Evolutionary conservation across 2,888 invertebrate genomes (phyloP), one percentile per base, ranked within the genome.

Genomic region (Lasius fuliginosus): DNA sequence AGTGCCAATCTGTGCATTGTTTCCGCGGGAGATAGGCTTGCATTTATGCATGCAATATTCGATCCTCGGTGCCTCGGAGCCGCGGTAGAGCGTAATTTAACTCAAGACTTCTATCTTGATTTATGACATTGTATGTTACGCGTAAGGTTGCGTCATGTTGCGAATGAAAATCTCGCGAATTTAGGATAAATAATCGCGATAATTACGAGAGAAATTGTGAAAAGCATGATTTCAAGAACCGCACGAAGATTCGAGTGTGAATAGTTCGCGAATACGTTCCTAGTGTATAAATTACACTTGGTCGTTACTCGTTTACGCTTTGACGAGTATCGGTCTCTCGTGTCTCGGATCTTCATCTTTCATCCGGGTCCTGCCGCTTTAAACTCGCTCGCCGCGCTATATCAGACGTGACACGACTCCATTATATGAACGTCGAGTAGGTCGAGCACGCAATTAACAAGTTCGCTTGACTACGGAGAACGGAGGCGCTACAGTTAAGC

Each of bases 21-120:
- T 83, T 84, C 81, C 68, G 69, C 56, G 64, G 68, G 65, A 75
- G 65, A 62, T 67, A 85, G 86, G 56, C 87, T 87, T 90, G 90
- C 90, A 90, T 90, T 90, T 90, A 90, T 90, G 90, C 87, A 90
- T 90, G 90, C 87, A 90, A 90, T 90, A 90, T 89, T 81, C 87
- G 84, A 65, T 68, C 56, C 82, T 33, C 58, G 46, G 60, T 18
- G 79, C 67, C 67, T 83, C 36, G 56, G 33, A 76, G 40, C 58
- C 58, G 83, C 83, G 74, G 23, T 74, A 64, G 60, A 65, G 23
- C 23, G 71, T 56, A 40, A 33, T 53, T 18, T 49, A 30, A 36
- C 46, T 30, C 58, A n/a, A 53, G 36, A 65, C 27, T 40, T 30
- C 11, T 30, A 60, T 79, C 60, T 79, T 79, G 62, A 79, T 79